Percentiles rank a stretch among this genome's conserved stretches.
Evolutionary conservation across 2,113 vertebrate genomes (phyloP).

Genomic region (Meles meles): DNA sequence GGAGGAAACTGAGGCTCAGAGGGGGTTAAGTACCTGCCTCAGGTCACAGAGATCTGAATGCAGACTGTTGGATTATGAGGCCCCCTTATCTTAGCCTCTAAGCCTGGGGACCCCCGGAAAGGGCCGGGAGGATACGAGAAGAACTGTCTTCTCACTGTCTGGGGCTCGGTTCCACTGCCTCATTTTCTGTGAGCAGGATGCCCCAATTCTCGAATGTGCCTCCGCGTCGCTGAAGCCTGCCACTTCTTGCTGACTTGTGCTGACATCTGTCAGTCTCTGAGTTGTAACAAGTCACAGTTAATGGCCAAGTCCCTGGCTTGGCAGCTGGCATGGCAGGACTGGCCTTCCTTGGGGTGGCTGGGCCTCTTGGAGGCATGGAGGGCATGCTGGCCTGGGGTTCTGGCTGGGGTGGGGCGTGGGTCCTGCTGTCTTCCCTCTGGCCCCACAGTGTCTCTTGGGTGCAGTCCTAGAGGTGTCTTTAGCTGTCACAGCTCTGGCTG

Average conservation of each 20-base stretch:
- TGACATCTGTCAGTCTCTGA: not conserved
- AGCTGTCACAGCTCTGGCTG: not conserved
- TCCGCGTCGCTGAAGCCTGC: not conserved
- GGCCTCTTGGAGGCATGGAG: not conserved
- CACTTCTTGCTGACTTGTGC: not conserved
- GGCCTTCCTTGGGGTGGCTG: not conserved
- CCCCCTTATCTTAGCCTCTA: not conserved
- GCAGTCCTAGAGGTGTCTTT: not conserved
- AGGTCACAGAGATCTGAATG: not conserved
- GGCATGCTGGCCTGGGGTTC: not conserved
- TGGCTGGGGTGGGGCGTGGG: rapidly evolving
- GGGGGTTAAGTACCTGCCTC: not conserved
- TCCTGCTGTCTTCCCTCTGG: not conserved
- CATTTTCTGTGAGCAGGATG: not conserved
- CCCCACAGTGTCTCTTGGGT: not conserved
- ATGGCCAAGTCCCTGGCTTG: not conserved
- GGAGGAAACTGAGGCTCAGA: not conserved
- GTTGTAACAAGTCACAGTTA: not conserved
- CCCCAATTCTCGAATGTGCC: not conserved
- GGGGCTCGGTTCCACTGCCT: not conserved
- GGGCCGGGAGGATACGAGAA: not conserved
- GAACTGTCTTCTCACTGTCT: not conserved
- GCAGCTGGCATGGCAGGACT: not conserved
- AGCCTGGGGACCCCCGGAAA: not conserved
- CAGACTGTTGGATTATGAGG: not conserved